A percentile compares a stretch with the other conserved stretches of the same genome.
phyloP scores from a whole-genome alignment of 2,888 invertebrate species.

The Melanostoma mellinum region DNA sequence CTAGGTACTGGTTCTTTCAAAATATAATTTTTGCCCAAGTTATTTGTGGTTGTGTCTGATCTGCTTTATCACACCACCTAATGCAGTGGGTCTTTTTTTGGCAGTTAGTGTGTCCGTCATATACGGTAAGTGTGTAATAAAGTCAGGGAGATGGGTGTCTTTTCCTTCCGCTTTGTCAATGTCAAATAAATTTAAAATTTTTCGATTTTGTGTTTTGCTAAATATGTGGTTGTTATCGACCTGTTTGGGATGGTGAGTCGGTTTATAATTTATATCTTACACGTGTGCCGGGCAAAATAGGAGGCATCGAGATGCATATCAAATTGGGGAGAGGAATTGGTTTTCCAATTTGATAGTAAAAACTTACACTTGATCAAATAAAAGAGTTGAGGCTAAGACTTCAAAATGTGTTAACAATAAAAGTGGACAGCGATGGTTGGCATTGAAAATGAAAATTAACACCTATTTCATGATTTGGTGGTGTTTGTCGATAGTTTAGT shows the following conservation, averaged over 20 bases:
- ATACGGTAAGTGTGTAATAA: conserved; percentile 44
- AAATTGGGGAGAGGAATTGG: too few relatives aligned
- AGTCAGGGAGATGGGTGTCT: conserved; percentile 66
- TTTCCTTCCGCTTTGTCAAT: conserved; percentile 70
- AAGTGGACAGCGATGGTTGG: conserved; percentile 16
- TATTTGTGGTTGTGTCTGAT: conserved; percentile 13
- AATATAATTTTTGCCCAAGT: background rate
- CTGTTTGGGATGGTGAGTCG: too few relatives aligned
- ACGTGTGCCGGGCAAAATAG: too few relatives aligned
- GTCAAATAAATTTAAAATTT: conserved; percentile 27
- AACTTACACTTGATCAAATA: background rate
- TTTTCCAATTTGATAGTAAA: too few relatives aligned
- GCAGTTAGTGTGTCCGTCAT: conserved; percentile 53
- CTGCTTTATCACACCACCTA: background rate
- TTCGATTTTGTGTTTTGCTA: conserved; percentile 5
- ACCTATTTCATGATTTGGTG: conserved; percentile 18
- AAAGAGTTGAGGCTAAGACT: conserved; percentile 36
- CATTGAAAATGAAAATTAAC: conserved; percentile 45
- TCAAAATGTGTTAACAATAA: background rate
- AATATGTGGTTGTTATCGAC: too few relatives aligned
- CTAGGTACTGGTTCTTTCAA: background rate
- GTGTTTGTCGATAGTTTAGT: conserved; percentile 23
- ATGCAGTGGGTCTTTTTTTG: conserved; percentile 47
- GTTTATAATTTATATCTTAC: too few relatives aligned
- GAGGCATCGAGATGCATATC: too few relatives aligned